A percentile compares a stretch with the other conserved stretches of the same genome.
Evolutionary conservation across 2,888 invertebrate genomes (phyloP).

Genomic region (Drosophila mayaguana): DNA sequence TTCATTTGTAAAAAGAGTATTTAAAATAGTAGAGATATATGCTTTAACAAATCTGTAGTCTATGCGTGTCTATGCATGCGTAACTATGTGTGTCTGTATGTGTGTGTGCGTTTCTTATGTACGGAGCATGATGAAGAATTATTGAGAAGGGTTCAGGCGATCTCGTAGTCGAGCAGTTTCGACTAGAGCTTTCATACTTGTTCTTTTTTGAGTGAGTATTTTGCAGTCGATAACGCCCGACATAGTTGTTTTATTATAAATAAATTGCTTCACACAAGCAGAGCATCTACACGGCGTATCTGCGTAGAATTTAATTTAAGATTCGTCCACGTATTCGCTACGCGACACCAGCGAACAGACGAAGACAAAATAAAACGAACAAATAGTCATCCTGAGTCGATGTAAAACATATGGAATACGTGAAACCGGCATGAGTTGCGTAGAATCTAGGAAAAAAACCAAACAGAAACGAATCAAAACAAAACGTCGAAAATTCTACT

Average conservation of each 20-base stretch:
- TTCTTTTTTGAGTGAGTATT: not conserved
- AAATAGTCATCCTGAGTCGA: constrained; percentile 4
- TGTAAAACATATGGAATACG: constrained; percentile 6
- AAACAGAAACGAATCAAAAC: constrained; percentile 27
- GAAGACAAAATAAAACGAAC: not conserved
- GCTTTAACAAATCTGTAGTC: too few species aligned
- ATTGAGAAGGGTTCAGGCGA: too few species aligned
- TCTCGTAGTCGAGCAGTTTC: too few species aligned
- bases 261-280: not conserved
- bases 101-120: too few species aligned
- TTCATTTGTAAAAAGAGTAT: too few species aligned
- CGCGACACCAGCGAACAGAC: not conserved
- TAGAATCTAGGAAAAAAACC: constrained; percentile 17
- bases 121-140: too few species aligned
- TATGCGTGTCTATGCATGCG: too few species aligned
- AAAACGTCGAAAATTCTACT: not conserved
- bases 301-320: constrained; percentile 3
- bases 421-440: constrained; percentile 11
- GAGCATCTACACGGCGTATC: constrained; percentile 3
- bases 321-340: not conserved
- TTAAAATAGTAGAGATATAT: too few species aligned
- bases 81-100: too few species aligned
- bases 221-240: not conserved
- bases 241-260: not conserved
- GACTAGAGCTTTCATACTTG: too few species aligned